Conservation (phyloP, 2,888 invertebrate genomes). For the Balanococcus diminutus region DNA sequence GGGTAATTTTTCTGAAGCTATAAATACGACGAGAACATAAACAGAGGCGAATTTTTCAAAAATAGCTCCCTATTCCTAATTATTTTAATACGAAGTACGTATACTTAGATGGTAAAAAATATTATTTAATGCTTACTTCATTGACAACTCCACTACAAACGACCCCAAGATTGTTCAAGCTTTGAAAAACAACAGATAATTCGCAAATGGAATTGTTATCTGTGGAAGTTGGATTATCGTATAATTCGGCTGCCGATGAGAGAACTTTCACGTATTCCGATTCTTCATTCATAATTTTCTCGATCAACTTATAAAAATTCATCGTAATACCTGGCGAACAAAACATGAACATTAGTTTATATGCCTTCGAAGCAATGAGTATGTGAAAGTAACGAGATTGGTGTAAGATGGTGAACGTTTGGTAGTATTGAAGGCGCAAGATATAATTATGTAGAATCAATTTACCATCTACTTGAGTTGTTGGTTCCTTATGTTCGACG, state of each 20-base stretch:
- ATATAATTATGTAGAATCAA: no score
- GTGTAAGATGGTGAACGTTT: background rate
- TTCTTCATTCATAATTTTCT: constrained; percentile 46
- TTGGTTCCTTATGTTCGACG: constrained; percentile 4
- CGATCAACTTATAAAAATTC: background rate
- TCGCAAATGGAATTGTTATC: constrained; percentile 13
- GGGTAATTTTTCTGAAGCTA: background rate
- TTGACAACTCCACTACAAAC: constrained; percentile 26
- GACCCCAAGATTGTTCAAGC: background rate
- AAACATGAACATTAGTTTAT: background rate
- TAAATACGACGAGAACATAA: background rate
- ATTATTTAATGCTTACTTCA: constrained; percentile 37
- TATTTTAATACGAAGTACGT: background rate
- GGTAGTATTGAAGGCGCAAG: background rate
- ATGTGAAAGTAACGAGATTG: background rate
- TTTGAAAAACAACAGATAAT: constrained; percentile 28
- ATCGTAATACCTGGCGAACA: background rate
- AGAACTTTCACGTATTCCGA: constrained; percentile 37
- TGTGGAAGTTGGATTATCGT: constrained; percentile 38
- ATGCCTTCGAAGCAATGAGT: background rate
- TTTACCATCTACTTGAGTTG: background rate
- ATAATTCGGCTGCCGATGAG: constrained; percentile 31
- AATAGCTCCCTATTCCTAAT: background rate
- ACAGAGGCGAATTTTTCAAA: background rate
- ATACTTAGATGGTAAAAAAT: no score